Evolutionary conservation across 2,797 vertebrate genomes (phyloP).

Genomic region (Glossophaga mutica): DNA sequence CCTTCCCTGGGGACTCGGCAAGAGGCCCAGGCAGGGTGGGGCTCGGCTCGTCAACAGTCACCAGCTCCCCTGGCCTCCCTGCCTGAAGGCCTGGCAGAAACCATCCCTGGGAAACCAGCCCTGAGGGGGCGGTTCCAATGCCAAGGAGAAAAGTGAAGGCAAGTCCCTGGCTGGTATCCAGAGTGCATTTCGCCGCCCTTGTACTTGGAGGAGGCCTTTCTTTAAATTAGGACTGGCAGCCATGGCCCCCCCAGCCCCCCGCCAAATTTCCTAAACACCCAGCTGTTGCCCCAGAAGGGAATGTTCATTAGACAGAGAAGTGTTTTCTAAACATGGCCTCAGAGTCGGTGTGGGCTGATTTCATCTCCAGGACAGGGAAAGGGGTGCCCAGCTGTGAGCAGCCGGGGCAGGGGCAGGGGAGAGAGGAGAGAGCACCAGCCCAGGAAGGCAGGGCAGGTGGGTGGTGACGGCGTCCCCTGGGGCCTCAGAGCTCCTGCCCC

Average conservation of each 20-base stretch:
- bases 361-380: not conserved
- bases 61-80: not conserved
- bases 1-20: not conserved
- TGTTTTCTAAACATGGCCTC: not conserved
- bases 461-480: not conserved
- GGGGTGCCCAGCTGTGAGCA: not conserved
- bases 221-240: not conserved
- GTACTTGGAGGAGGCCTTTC: not conserved
- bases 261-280: not conserved
- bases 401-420: not conserved
- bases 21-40: not conserved
- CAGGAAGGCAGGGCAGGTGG: not conserved
- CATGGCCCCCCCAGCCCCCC: not conserved
- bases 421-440: not conserved
- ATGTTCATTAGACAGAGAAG: not conserved
- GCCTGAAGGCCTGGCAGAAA: not conserved
- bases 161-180: not conserved
- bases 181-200: not conserved
- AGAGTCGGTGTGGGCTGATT: not conserved
- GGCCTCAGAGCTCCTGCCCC: not conserved
- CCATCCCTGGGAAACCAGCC: not conserved
- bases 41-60: not conserved
- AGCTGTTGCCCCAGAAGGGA: not conserved
- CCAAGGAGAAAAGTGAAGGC: not conserved
- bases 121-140: fast-evolving